phyloP scores from a whole-genome alignment of 2,113 vertebrate species.

The Clarias macrocephalus region DNA sequence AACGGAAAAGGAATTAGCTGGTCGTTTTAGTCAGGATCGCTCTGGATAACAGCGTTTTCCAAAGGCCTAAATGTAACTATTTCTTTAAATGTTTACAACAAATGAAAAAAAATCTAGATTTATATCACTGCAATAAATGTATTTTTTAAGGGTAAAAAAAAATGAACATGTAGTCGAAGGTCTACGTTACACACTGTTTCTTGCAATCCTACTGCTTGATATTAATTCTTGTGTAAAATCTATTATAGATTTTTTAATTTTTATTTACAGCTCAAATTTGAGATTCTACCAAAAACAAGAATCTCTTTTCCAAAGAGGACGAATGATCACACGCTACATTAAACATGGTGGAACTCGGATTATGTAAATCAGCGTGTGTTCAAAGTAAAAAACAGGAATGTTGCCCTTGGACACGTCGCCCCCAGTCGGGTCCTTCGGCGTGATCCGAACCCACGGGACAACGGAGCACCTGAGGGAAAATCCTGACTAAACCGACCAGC shows the following conservation, averaged over 20 bases:
- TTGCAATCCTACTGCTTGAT: neutral
- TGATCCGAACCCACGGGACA: constrained; percentile 28
- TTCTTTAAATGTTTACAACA: neutral
- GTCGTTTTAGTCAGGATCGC: fast-evolving
- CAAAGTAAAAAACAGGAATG: neutral
- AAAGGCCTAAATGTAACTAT: neutral
- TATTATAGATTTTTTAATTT: neutral
- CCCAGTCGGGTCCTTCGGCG: constrained; percentile 9
- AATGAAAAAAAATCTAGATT: neutral
- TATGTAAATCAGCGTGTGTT: neutral
- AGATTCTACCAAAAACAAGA: neutral
- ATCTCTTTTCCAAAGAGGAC: too few species aligned
- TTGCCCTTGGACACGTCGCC: constrained; percentile 40
- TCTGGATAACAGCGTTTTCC: too few species aligned
- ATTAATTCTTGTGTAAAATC: neutral
- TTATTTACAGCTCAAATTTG: neutral
- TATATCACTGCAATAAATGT: neutral
- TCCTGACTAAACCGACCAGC: constrained; percentile 28
- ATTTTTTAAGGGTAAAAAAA: neutral
- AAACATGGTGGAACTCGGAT: neutral
- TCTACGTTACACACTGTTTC: neutral
- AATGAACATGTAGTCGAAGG: neutral
- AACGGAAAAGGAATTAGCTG: too few species aligned
- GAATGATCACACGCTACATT: neutral
- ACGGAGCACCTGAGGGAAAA: constrained; percentile 36